A percentile compares a stretch with the other conserved stretches of the same genome.
phyloP scores from a whole-genome alignment of 2,888 invertebrate genomes.

The Quadriops clusia region DNA sequence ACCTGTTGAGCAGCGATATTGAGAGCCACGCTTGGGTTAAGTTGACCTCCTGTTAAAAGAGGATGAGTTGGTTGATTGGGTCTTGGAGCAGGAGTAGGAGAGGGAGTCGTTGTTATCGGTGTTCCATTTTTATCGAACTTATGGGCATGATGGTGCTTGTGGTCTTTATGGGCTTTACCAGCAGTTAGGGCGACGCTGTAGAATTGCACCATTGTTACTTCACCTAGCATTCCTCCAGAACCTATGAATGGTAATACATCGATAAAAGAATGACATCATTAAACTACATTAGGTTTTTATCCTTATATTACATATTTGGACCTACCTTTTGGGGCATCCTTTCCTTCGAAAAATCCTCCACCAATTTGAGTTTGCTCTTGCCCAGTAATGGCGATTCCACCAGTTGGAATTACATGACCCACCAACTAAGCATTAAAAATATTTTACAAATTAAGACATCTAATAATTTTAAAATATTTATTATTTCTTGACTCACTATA shows the following conservation, averaged over 20 bases:
- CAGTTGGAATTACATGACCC: conserved; percentile 62
- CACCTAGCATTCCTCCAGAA: conserved; percentile 55
- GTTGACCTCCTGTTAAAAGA: conserved; percentile 50
- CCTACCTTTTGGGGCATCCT: conserved; percentile 30
- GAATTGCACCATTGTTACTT: conserved; percentile 68
- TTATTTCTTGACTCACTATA: too few relatives aligned
- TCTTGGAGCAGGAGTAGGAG: conserved; percentile 44
- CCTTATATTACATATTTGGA: background rate
- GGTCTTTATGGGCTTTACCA: conserved; percentile 76
- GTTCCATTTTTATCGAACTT: conserved; percentile 64
- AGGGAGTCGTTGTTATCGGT: conserved; percentile 46
- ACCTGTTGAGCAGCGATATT: conserved; percentile 36
- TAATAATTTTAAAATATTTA: too few relatives aligned
- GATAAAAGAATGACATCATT: conserved; percentile 1
- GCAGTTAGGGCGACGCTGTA: conserved; percentile 73
- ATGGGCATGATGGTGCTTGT: conserved; percentile 78
- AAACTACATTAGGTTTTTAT: background rate
- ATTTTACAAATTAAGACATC: background rate
- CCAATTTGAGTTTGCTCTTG: conserved; percentile 54
- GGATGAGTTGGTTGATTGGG: conserved; percentile 41
- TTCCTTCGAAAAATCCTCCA: conserved; percentile 44
- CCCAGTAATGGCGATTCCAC: conserved; percentile 64
- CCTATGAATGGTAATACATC: conserved; percentile 33
- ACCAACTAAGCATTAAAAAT: conserved; percentile 46
- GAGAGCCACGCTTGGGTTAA: conserved; percentile 46